phyloP scores from a whole-genome alignment of 2,888 invertebrate species.

The Platerodrilus igneus region DNA sequence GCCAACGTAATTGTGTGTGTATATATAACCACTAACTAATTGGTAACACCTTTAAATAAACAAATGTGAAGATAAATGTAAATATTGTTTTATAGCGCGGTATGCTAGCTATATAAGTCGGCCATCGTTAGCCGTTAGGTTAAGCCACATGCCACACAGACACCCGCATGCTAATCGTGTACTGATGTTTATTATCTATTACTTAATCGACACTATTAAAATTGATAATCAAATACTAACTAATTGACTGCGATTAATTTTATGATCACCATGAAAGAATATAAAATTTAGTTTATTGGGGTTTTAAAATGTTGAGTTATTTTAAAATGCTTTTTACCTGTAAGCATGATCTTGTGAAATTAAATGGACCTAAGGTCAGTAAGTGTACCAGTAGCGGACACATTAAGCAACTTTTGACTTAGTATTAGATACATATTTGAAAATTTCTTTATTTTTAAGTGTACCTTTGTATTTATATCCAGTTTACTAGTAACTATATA shows the following conservation, averaged over 20 bases:
- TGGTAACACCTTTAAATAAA: slow-evolving; percentile 46
- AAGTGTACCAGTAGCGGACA: too few relatives aligned
- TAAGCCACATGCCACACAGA: slow-evolving; percentile 9
- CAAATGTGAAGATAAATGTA: slow-evolving; percentile 31
- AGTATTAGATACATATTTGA: too few relatives aligned
- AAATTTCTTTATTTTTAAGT: too few relatives aligned
- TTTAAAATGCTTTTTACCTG: too few relatives aligned
- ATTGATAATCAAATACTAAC: slow-evolving; percentile 14
- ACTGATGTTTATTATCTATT: slow-evolving; percentile 19
- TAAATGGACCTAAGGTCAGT: too few relatives aligned
- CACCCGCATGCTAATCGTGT: slow-evolving; percentile 16
- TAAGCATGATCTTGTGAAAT: too few relatives aligned
- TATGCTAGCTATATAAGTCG: slow-evolving; percentile 11
- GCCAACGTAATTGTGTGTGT: slow-evolving; percentile 30
- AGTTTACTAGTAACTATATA: too few relatives aligned
- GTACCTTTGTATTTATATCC: too few relatives aligned
- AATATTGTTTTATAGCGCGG: slow-evolving; percentile 27
- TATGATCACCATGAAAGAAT: slow-evolving; percentile 5
- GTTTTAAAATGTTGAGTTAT: too few relatives aligned
- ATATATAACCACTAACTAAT: slow-evolving; percentile 42
- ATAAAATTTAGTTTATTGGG: slow-evolving; percentile 12
- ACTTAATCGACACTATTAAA: slow-evolving; percentile 18
- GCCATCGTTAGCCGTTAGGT: slow-evolving; percentile 12
- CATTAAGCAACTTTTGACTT: too few relatives aligned
- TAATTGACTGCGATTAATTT: slow-evolving; percentile 18